Conservation (phyloP, 2,797 vertebrate species). For the Enteromius paludinosus region DNA sequence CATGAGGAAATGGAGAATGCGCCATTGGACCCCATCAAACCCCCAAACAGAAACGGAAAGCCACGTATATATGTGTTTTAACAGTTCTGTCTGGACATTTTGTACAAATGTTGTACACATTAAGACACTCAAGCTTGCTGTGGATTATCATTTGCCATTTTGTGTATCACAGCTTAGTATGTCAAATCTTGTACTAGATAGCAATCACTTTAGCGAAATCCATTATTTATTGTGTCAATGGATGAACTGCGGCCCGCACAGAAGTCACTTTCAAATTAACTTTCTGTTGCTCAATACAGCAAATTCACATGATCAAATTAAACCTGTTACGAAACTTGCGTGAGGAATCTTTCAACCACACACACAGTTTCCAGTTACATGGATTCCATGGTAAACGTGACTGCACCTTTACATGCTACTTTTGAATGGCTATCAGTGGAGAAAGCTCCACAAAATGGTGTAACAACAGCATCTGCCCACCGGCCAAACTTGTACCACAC, state of each 20-base stretch:
- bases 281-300: background rate
- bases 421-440: background rate
- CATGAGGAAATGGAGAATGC: constrained; percentile 81
- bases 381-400: background rate
- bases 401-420: background rate
- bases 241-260: background rate
- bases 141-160: background rate
- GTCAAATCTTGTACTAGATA: background rate
- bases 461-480: background rate
- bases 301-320: background rate
- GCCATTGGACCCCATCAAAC: constrained; percentile 64
- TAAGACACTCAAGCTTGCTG: background rate
- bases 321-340: background rate
- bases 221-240: background rate
- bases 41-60: constrained; percentile 5
- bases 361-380: background rate
- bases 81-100: background rate
- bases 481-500: background rate
- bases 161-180: background rate
- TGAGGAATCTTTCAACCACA: background rate
- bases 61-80: constrained; percentile 1
- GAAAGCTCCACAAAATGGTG: background rate
- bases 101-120: background rate
- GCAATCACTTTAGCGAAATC: background rate
- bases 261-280: background rate